Conservation (phyloP, 1,140 invertebrate genomes). For the Drosophila novamexicana region DNA sequence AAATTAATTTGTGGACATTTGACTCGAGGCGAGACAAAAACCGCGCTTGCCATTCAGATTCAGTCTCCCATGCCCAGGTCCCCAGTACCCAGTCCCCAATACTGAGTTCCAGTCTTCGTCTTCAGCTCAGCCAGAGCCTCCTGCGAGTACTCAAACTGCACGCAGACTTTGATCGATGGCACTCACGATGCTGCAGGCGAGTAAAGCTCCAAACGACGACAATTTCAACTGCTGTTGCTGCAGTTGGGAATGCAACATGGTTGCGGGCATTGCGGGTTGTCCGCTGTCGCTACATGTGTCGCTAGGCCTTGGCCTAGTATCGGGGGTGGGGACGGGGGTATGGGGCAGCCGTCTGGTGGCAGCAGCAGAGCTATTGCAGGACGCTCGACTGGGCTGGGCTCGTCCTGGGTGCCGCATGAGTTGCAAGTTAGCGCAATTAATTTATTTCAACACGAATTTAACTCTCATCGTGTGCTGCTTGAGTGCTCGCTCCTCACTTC, state of each 20-base stretch:
- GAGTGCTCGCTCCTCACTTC: conserved; percentile 53
- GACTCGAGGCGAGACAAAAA: conserved; percentile 79
- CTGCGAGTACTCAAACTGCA: conserved; percentile 69
- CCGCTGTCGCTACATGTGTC: conserved; percentile 22
- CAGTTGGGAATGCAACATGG: conserved; percentile 22
- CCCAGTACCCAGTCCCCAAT: neutral
- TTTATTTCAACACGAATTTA: conserved; percentile 83
- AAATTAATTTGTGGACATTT: conserved; percentile 83
- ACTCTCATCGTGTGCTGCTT: conserved; percentile 73
- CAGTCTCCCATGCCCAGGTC: conserved; percentile 5
- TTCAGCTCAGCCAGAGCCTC: conserved; percentile 10
- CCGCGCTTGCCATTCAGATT: conserved; percentile 20
- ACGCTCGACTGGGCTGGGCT: neutral
- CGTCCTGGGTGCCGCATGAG: conserved; percentile 69
- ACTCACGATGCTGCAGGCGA: conserved; percentile 77
- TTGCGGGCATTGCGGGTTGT: conserved; percentile 1
- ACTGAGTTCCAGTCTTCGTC: neutral
- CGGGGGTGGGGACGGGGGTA: neutral
- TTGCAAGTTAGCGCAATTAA: conserved; percentile 83
- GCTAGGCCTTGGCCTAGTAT: conserved; percentile 67
- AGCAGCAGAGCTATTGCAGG: neutral
- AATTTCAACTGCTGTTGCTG: conserved; percentile 59
- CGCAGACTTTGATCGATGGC: conserved; percentile 81
- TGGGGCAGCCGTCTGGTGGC: neutral
- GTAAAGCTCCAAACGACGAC: conserved; percentile 62